Evolutionary conservation across 2,113 vertebrate species (phyloP).

Genomic region (Mus musculus): GRCm39 chr2:155210001-155210500

Average conservation of each 20-base stretch:
- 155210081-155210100: not conserved
- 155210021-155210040: conserved; percentile 26
- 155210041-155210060: conserved; percentile 39
- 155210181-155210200: not conserved
- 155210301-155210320: not conserved
- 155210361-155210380: not conserved
- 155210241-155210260: not conserved
- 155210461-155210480: conserved; percentile 12
- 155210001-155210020: not conserved
- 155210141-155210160: not conserved
- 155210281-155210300: not conserved
- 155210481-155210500: not conserved
- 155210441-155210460: conserved; percentile 9
- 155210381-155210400: not conserved
- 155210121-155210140: not conserved
- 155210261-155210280: not conserved
- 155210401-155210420: conserved; percentile 36
- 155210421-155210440: not conserved
- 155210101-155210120: not conserved
- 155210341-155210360: not conserved
- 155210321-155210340: conserved; percentile 21
- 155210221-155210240: conserved; percentile 12
- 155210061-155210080: conserved; percentile 3
- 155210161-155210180: not conserved
- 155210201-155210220: not conserved